Evolutionary conservation across 2,888 invertebrate genomes (phyloP), one percentile per base, ranked within the genome.

Genomic region (Sminthurinus aureus): DNA sequence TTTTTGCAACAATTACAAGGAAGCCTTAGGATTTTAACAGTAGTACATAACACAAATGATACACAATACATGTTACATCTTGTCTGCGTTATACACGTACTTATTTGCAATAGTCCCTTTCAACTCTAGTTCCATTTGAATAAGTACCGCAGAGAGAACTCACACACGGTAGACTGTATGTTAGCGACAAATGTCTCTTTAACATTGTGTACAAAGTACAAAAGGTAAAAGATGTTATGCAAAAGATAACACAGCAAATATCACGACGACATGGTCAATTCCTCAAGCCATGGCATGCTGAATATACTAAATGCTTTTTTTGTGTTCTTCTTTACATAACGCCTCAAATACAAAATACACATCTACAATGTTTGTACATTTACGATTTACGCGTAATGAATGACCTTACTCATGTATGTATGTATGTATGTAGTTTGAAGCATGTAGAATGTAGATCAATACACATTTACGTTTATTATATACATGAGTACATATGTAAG

Each of bases 1-100:
- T 73, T 24, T 73, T 24, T 24, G 24, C 73, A 73, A 26, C 73
- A 73, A 76, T 51, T 76, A 76, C 52, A 50, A 76, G 76, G 76
- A 76, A 76, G 76, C 76, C 76, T 52, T 20, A 20, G 50, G 75
- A 50, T 9, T 12, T 20, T 22, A 1, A n/a, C 24, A 24, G 73
- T 18, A 20, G 13, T 20, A 20, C 20, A 24, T 69, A n/a, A 20
- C 6, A 58, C 15, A 13, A 13, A 58, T 38, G 6, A 38, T 6
- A 38, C 1, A 38, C 38, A 38, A 38, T 38, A 38, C 38, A 38
- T 38, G 3, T 38, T 38, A 38, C 6, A 6, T 38, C 6, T 6
- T 38, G 38, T 38, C 6, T 6, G 38, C 6, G 1, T 38, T 38
- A 38, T 4, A 38, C 6, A 6, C 6, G 38, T 38, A 6, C 38